A percentile compares a stretch with the other conserved stretches of the same genome.
These are phyloP conservation scores for Phenganax stokvisi DNA, from an alignment of 92 coral and sea anemone genomes.

Conservation along the genomic window DNA sequence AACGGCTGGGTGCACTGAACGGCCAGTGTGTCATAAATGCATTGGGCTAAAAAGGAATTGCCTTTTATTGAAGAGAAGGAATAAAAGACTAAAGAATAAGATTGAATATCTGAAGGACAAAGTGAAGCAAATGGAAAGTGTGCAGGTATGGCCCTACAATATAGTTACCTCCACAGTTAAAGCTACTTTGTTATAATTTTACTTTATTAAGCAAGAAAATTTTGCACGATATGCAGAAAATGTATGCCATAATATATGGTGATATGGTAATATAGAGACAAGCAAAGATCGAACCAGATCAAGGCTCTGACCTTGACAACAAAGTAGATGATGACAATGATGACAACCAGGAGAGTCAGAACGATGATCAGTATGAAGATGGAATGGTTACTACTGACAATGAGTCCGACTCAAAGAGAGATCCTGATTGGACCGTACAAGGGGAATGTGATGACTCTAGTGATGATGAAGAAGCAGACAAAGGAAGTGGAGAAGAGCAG, in stretches of 20 bases:
- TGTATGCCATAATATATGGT: background rate
- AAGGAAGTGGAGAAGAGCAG: background rate
- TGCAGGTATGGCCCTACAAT: background rate
- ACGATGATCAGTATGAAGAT: background rate
- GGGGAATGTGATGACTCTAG: background rate
- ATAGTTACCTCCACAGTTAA: background rate
- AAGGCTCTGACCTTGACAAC: background rate
- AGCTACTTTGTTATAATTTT: background rate
- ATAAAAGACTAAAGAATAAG: background rate
- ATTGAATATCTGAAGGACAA: background rate
- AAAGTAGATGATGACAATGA: background rate
- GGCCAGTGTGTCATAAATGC: background rate
- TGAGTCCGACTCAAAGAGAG: background rate
- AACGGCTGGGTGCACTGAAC: background rate
- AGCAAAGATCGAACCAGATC: background rate
- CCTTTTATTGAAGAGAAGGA: background rate
- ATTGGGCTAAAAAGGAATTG: background rate
- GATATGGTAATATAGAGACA: background rate
- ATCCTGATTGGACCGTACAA: slow-evolving; percentile 6
- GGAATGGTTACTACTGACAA: background rate
- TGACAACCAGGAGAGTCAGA: background rate
- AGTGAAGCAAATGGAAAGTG: slow-evolving; percentile 2
- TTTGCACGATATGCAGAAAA: background rate
- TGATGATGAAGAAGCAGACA: background rate
- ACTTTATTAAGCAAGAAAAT: too few species aligned